A percentile compares a stretch with the other conserved stretches of the same genome.
Conservation (phyloP, 2,888 invertebrate genomes). For the Ceriagrion tenellum region DNA sequence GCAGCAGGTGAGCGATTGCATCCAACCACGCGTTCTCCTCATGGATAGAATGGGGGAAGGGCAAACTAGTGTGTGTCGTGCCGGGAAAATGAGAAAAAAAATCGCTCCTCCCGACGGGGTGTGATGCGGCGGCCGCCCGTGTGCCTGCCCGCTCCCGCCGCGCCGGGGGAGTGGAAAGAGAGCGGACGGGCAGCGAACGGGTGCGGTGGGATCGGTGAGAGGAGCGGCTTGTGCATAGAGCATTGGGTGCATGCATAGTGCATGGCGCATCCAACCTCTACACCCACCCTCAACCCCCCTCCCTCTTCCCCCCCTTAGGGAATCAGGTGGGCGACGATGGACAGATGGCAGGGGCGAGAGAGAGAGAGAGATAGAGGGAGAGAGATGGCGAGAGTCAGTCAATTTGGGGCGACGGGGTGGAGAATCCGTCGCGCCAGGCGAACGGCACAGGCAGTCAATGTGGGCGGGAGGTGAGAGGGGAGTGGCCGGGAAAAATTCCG, state of each 20-base stretch:
- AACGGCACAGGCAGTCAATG: too few relatives aligned
- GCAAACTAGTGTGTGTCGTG: not conserved
- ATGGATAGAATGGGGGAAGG: not conserved
- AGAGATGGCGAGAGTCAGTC: too few relatives aligned
- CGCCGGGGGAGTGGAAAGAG: not conserved
- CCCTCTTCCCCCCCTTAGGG: not conserved
- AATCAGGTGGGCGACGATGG: not conserved
- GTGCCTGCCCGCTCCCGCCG: not conserved
- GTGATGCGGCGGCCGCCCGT: not conserved
- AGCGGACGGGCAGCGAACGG: not conserved
- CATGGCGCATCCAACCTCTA: not conserved
- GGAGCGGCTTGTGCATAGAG: not conserved
- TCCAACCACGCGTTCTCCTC: not conserved
- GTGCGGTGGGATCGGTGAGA: not conserved
- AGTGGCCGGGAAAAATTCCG: too few relatives aligned
- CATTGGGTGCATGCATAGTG: conserved; percentile 34
- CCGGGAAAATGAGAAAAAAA: not conserved
- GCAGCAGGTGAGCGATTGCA: not conserved
- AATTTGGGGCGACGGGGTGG: too few relatives aligned
- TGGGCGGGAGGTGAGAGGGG: too few relatives aligned
- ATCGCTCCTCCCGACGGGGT: not conserved
- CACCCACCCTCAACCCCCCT: not conserved
- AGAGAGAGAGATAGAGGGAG: too few relatives aligned
- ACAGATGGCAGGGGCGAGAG: not conserved
- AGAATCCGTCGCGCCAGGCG: too few relatives aligned